A percentile compares a stretch with the other conserved stretches of the same genome.
These are phyloP conservation scores for Plemyria rubiginata DNA, from an alignment of 2,888 invertebrate genomes.

Conservation along the genomic window DNA sequence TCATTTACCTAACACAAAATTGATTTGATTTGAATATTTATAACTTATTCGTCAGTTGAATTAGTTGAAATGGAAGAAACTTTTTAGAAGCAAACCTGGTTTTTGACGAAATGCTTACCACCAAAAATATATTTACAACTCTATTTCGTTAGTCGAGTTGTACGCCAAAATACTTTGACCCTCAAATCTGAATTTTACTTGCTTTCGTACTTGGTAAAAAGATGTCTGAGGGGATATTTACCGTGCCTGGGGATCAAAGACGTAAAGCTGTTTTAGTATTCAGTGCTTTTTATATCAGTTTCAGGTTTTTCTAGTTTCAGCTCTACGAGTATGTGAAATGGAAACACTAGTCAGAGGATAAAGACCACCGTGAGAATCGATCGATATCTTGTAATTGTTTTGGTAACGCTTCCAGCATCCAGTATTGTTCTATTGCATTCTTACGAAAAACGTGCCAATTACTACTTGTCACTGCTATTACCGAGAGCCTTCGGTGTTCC, in stretches of 20 bases:
- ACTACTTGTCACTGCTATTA: constrained; percentile 7
- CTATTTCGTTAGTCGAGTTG: neutral
- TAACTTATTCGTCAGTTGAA: too few relatives aligned
- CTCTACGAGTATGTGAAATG: neutral
- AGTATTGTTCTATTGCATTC: constrained; percentile 38
- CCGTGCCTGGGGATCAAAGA: too few relatives aligned
- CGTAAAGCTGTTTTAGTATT: too few relatives aligned
- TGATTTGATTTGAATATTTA: too few relatives aligned
- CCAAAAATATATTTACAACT: neutral
- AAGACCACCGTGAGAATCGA: constrained; percentile 37
- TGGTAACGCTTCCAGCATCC: constrained; percentile 26
- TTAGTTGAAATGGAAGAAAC: too few relatives aligned
- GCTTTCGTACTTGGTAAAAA: too few relatives aligned
- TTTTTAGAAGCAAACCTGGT: too few relatives aligned
- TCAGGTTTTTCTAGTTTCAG: too few relatives aligned
- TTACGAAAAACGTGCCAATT: constrained; percentile 30
- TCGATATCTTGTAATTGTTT: constrained; percentile 44
- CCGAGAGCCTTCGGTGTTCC: constrained; percentile 29
- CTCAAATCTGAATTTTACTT: too few relatives aligned
- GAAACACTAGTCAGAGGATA: neutral
- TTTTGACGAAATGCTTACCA: neutral
- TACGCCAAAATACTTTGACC: neutral
- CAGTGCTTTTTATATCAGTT: too few relatives aligned
- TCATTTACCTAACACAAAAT: too few relatives aligned
- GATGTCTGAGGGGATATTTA: too few relatives aligned